phyloP scores from a whole-genome alignment of 2,113 vertebrate species.

The Thamnophis sirtalis region DNA sequence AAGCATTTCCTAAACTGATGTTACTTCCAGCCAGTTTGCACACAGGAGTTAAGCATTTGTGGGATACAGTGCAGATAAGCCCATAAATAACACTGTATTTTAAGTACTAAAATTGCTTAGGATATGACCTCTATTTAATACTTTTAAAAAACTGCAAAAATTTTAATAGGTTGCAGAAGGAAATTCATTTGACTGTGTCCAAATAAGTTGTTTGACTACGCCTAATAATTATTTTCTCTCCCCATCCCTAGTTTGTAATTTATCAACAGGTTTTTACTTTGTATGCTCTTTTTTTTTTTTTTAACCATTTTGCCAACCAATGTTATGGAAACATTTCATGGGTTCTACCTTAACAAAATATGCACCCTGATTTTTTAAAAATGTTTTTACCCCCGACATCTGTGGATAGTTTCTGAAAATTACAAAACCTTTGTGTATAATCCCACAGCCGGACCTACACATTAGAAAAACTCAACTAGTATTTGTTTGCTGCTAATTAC shows the following conservation, averaged over 20 bases:
- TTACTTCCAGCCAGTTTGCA: background rate
- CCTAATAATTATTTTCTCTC: constrained; percentile 60
- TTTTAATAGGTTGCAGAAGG: constrained; percentile 53
- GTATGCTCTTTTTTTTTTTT: constrained; percentile 50
- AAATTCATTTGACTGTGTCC: constrained; percentile 63
- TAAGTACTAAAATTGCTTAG: constrained; percentile 24
- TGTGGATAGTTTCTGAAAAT: constrained; percentile 73
- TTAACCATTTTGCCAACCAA: constrained; percentile 50
- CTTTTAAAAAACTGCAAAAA: background rate
- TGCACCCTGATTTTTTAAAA: background rate
- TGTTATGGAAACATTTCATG: constrained; percentile 56
- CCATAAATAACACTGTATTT: constrained; percentile 40
- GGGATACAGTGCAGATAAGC: background rate
- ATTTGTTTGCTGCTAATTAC: constrained; percentile 77
- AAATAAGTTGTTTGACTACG: constrained; percentile 66
- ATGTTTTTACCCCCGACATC: constrained; percentile 35
- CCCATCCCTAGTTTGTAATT: constrained; percentile 56
- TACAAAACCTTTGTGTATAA: constrained; percentile 75
- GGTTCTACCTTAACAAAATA: constrained; percentile 51
- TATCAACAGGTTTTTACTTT: constrained; percentile 64
- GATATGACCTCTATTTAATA: constrained; percentile 25
- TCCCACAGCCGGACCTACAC: constrained; percentile 64
- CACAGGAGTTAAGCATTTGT: background rate
- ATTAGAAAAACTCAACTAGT: constrained; percentile 51
- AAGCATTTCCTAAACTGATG: background rate